These are phyloP conservation scores for Cryptoprocta ferox DNA, from an alignment of 2,797 vertebrate species.

Conservation along the genomic window DNA sequence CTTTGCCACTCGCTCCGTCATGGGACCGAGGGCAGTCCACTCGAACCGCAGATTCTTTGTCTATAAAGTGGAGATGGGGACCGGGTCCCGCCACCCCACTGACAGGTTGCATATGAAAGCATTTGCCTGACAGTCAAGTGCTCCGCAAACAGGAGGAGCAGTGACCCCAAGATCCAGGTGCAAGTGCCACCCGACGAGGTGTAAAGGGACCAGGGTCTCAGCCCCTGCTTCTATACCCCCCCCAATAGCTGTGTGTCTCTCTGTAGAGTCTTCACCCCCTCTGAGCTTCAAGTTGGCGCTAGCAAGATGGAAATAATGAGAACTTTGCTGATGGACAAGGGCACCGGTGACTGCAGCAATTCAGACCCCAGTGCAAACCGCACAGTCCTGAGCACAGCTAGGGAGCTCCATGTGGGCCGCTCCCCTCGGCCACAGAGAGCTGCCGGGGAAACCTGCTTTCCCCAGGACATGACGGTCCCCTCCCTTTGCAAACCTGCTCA, in stretches of 20 bases:
- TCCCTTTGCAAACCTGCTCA: neutral
- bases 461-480: neutral
- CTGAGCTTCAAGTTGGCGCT: neutral
- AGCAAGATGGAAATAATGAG: neutral
- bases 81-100: neutral
- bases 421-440: neutral
- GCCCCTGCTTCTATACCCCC: neutral
- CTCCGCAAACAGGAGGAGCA: neutral
- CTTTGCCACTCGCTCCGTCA: neutral
- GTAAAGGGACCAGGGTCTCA: neutral
- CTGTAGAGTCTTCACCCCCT: neutral
- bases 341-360: fast-evolving
- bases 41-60: neutral
- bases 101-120: fast-evolving
- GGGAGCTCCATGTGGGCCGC: neutral
- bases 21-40: neutral
- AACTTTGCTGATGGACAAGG: neutral
- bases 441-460: neutral
- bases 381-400: neutral
- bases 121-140: neutral
- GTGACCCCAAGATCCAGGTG: neutral
- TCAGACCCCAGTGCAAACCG: neutral
- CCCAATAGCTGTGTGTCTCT: neutral
- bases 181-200: neutral
- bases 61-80: fast-evolving